phyloP scores from a whole-genome alignment of 2,888 invertebrate species.

The Polymixis lichenea region DNA sequence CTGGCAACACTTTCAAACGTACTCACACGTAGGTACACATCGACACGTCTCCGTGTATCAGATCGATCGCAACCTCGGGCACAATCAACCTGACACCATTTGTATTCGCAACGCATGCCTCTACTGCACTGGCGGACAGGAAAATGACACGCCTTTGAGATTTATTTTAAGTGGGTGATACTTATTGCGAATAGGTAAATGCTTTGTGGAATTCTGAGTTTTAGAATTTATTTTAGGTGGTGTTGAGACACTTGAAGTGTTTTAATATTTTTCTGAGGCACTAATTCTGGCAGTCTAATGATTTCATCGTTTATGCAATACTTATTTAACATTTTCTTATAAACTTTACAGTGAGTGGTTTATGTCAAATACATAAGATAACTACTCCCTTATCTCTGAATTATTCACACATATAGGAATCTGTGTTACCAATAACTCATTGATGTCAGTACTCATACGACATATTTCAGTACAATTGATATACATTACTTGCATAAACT shows the following conservation, averaged over 20 bases:
- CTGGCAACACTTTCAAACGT: conserved; percentile 31
- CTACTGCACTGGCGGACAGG: conserved; percentile 65
- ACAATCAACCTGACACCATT: conserved; percentile 69
- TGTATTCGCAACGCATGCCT: conserved; percentile 71
- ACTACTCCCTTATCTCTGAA: not conserved
- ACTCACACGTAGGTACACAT: conserved; percentile 51
- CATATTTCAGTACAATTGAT: conserved; percentile 6
- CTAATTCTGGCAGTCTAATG: too few species aligned
- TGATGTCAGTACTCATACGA: not conserved
- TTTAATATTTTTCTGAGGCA: too few species aligned
- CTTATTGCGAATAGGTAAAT: conserved; percentile 8
- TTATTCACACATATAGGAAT: not conserved
- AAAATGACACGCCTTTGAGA: conserved; percentile 42
- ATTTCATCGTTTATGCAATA: too few species aligned
- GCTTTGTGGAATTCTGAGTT: not conserved
- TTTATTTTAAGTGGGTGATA: conserved; percentile 25
- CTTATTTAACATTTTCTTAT: not conserved
- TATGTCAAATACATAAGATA: not conserved
- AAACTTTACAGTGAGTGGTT: not conserved
- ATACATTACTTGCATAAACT: not conserved
- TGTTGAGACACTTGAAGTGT: not conserved
- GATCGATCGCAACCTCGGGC: conserved; percentile 69
- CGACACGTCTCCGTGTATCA: conserved; percentile 69
- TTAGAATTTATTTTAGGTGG: not conserved
- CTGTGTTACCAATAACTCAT: not conserved